Conservation (phyloP, 2,113 vertebrate species). For the Rhipidura dahli region DNA sequence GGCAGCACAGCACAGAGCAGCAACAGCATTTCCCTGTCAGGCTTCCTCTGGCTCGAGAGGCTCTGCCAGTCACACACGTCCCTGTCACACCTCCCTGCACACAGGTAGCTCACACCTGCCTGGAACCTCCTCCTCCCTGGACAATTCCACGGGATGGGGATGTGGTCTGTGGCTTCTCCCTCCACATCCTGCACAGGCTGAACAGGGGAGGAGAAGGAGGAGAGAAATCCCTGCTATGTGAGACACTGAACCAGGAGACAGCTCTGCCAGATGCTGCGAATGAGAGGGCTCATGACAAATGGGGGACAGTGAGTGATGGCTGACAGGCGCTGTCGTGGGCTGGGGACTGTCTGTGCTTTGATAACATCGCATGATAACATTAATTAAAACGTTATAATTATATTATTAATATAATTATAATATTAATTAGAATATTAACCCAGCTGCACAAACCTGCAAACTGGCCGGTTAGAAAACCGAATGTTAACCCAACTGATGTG, state of each 20-base stretch:
- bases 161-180: neutral
- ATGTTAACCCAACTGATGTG: accelerated
- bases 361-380: neutral
- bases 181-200: neutral
- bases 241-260: neutral
- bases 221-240: neutral
- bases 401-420: neutral
- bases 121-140: neutral
- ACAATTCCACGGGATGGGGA: neutral
- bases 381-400: neutral
- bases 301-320: accelerated
- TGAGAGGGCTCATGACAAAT: neutral
- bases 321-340: neutral
- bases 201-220: neutral
- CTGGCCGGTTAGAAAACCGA: neutral
- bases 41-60: neutral
- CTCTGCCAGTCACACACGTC: neutral
- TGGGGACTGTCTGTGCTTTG: accelerated
- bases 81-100: neutral
- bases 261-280: neutral
- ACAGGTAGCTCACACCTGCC: neutral
- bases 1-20: neutral
- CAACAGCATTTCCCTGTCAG: neutral
- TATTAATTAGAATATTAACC: neutral
- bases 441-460: neutral